Evolutionary conservation across 2,888 invertebrate species (phyloP).

Genomic region (Aphidius colemani): DNA sequence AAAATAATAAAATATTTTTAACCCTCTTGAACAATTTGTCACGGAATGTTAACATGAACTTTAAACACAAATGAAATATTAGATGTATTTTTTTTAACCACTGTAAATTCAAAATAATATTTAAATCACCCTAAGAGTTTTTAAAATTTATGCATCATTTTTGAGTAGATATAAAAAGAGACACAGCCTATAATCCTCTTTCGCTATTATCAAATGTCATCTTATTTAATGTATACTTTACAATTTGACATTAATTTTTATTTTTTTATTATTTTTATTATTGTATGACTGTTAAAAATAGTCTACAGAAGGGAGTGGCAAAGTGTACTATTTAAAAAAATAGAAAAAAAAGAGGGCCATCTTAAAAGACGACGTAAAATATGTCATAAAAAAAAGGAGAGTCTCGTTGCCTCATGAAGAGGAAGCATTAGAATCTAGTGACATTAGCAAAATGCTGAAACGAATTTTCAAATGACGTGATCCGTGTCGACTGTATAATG

Average conservation of each 20-base stretch:
- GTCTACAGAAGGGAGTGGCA: too few species aligned
- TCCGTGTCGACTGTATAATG: constrained; percentile 19
- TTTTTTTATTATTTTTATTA: too few species aligned
- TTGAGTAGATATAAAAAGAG: too few species aligned
- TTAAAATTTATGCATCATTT: too few species aligned
- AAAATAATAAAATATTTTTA: neutral
- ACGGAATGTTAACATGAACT: constrained; percentile 22
- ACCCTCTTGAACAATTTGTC: constrained; percentile 25
- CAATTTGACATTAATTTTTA: neutral
- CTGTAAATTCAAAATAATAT: too few species aligned
- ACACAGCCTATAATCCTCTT: neutral
- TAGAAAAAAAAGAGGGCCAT: constrained; percentile 1
- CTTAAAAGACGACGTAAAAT: constrained; percentile 18
- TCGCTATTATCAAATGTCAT: constrained; percentile 1
- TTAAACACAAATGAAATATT: neutral
- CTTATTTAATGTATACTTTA: neutral
- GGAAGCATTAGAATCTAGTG: constrained; percentile 42
- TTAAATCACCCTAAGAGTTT: too few species aligned
- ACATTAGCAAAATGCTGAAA: constrained; percentile 56
- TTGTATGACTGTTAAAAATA: too few species aligned
- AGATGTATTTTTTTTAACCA: too few species aligned
- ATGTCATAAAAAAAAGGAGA: constrained; percentile 18
- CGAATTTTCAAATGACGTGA: constrained; percentile 34
- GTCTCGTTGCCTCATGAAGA: constrained; percentile 7
- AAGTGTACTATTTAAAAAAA: neutral